phyloP scores from a whole-genome alignment of 64 coral and sea anemone species.

The Stichodactyla helianthus region DNA sequence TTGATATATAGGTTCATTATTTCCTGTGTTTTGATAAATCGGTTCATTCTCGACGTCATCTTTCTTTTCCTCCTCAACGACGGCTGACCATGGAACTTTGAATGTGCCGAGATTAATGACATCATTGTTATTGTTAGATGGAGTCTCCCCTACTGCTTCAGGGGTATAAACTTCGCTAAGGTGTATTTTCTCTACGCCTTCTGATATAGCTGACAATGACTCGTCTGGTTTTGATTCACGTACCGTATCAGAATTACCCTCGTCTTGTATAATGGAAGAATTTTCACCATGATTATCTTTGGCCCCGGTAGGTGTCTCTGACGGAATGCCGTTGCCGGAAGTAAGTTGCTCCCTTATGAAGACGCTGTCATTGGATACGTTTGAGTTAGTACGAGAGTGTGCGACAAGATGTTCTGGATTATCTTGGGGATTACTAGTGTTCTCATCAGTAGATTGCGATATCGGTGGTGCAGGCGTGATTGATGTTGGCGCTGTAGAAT shows the following conservation, averaged over 20 bases:
- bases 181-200: background rate
- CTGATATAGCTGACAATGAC: background rate
- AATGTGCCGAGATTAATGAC: slow-evolving; percentile 9
- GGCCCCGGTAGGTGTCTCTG: background rate
- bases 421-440: background rate
- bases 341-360: background rate
- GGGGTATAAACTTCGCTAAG: background rate
- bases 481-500: background rate
- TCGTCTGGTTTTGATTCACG: background rate
- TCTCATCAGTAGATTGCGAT: background rate
- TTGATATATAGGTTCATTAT: background rate
- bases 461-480: background rate
- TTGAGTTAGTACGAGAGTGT: background rate
- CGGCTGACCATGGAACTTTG: slow-evolving; percentile 10
- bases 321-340: background rate
- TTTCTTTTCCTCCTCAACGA: background rate
- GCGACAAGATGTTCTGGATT: background rate
- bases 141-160: background rate
- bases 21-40: background rate
- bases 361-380: slow-evolving; percentile 4
- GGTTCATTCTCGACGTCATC: background rate
- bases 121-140: background rate
- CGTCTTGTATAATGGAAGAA: background rate
- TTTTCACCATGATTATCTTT: background rate
- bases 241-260: background rate